Conservation (phyloP, 2,888 invertebrate species). For the Schrankia costaestrigalis region DNA sequence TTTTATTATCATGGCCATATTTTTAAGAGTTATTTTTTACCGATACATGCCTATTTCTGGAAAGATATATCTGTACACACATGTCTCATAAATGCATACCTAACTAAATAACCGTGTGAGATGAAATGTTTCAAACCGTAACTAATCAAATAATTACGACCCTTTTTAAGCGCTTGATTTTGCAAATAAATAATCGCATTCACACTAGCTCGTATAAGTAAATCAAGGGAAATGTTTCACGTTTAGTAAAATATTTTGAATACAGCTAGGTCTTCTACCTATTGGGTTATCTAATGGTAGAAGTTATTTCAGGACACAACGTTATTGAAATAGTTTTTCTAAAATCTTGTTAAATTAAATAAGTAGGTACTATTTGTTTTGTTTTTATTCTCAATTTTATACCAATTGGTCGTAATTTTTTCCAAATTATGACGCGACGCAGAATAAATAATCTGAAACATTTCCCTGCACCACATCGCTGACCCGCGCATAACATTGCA, state of each 20-base stretch:
- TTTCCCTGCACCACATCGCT: constrained; percentile 30
- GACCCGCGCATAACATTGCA: constrained; percentile 46
- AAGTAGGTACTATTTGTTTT: background rate
- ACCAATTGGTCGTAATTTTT: too few relatives aligned
- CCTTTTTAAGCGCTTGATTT: constrained; percentile 19
- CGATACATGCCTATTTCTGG: too few relatives aligned
- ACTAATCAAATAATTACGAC: constrained; percentile 17
- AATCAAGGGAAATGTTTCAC: constrained; percentile 21
- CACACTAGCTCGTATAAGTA: constrained; percentile 24
- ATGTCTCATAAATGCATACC: constrained; percentile 11
- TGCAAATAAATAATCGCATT: constrained; percentile 18
- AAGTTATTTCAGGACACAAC: too few relatives aligned
- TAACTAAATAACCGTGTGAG: constrained; percentile 24
- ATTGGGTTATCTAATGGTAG: too few relatives aligned
- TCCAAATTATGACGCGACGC: background rate
- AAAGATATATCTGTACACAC: background rate
- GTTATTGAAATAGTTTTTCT: too few relatives aligned
- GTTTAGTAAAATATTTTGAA: constrained; percentile 3
- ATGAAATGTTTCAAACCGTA: constrained; percentile 16
- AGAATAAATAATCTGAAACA: constrained; percentile 22
- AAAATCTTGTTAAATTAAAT: too few relatives aligned
- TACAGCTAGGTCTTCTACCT: too few relatives aligned
- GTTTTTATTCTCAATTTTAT: too few relatives aligned
- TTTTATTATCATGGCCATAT: too few relatives aligned
- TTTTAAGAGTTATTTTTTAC: too few relatives aligned